Evolutionary conservation across 2,888 invertebrate species (phyloP).

Genomic region (Orchestes rusci): DNA sequence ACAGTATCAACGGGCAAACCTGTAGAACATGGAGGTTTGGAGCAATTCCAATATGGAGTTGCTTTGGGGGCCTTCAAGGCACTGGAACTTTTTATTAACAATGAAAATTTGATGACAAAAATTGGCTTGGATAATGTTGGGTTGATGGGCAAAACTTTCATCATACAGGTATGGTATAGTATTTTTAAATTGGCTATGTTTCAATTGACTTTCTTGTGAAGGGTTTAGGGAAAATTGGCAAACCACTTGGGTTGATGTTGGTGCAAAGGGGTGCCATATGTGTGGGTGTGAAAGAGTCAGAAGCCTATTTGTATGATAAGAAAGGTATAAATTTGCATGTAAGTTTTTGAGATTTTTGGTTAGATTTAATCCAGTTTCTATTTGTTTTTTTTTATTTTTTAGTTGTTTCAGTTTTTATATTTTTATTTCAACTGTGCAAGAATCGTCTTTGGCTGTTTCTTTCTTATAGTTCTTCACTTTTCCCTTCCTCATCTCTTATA

Average conservation of each 20-base stretch:
- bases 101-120: slow-evolving; percentile 31
- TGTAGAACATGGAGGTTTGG: slow-evolving; percentile 32
- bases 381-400: too few species aligned
- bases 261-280: slow-evolving; percentile 36
- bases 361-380: too few species aligned
- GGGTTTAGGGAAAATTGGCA: slow-evolving; percentile 40
- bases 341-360: too few species aligned
- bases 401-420: too few species aligned
- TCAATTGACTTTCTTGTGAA: too few species aligned
- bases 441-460: neutral
- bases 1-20: slow-evolving; percentile 33
- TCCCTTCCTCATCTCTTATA: too few species aligned
- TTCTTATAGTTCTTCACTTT: too few species aligned
- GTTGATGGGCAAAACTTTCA: slow-evolving; percentile 37
- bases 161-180: slow-evolving; percentile 33
- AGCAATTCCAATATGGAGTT: slow-evolving; percentile 32
- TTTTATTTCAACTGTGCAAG: too few species aligned
- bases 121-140: slow-evolving; percentile 29
- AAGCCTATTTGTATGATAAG: slow-evolving; percentile 34
- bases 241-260: slow-evolving; percentile 31
- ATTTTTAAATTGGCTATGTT: neutral
- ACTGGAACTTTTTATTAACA: slow-evolving; percentile 34
- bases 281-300: slow-evolving; percentile 39
- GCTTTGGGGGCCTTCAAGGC: slow-evolving; percentile 33
- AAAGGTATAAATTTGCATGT: slow-evolving; percentile 35